Base-by-base conservation (phyloP, 2,797 vertebrate species). In the Macrochelys suwanniensis region DNA sequence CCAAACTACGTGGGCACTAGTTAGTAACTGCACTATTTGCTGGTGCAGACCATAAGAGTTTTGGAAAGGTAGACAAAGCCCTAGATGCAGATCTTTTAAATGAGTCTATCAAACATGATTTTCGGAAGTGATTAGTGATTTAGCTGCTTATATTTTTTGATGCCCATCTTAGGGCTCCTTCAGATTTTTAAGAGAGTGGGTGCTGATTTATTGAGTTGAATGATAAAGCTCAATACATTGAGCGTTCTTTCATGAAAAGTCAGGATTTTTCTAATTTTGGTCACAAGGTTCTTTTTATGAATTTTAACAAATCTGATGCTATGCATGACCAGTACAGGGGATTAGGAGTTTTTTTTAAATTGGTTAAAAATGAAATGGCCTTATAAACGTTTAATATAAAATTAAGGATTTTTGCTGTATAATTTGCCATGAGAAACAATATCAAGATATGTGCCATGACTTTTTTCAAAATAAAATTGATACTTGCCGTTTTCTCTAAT, bases 1-100 rank as follows among this genome's bases (percentile, higher is more conserved):
- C 1, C 26, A 31, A 81, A 6, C 13, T 28, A 33, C 25, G 0
- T 7, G 0, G 74, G 31, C 42, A 47, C 0, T 6, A 80, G 31
- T 50, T 28, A 7, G 17, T 1, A 56, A 0, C 13, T 54, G 77
- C 21, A 3, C 79, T 21, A 1, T 45, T 65, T 6, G 0, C 7
- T 51, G 42, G 5, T 84, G 74, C 47, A 82, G 25, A 3, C 42
- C 16, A 13, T 7, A 4, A 1, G 42, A 33, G 33, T 65, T 59
- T 65, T 37, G 33, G 65, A 37, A 37, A 37, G 21, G 68, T 71
- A 42, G 37, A 42, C 19, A 37, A 71, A 42, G 21, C 19, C 68
- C 19, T 71, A 23, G 37, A 11, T 71, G 68, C 21, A 37, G n/a
- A 71, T 42, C 68, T 71, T 71, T 71, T 42, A 37, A 71, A 42